These are phyloP conservation scores for Drosophila conformis DNA, from an alignment of 2,888 invertebrate genomes.

Conservation along the genomic window DNA sequence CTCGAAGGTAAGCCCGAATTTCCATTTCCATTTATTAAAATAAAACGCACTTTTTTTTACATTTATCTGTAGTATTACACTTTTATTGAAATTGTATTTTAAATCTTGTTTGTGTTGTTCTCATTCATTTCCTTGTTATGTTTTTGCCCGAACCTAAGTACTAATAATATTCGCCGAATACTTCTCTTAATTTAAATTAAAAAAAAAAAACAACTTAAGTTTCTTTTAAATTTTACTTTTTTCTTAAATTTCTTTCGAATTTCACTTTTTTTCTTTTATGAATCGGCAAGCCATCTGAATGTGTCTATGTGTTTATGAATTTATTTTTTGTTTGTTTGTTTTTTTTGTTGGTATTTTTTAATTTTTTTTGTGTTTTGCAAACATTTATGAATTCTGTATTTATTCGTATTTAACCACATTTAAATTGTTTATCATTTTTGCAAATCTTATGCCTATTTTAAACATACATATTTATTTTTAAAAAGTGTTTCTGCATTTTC, in stretches of 20 bases:
- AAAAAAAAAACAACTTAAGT: neutral
- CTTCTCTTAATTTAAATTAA: conserved; percentile 5
- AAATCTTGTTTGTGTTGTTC: conserved; percentile 10
- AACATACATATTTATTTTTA: conserved; percentile 59
- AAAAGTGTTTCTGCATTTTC: conserved; percentile 43
- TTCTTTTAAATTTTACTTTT: neutral
- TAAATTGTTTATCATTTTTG: conserved; percentile 57
- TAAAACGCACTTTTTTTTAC: neutral
- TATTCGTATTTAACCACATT: conserved; percentile 57
- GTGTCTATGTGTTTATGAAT: conserved; percentile 35
- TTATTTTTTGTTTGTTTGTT: neutral
- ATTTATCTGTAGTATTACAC: conserved; percentile 39
- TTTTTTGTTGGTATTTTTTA: neutral
- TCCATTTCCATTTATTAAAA: neutral
- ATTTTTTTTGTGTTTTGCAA: conserved; percentile 15
- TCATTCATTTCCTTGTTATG: conserved; percentile 6
- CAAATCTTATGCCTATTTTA: conserved; percentile 57
- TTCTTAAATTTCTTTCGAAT: neutral
- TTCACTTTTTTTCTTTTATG: neutral
- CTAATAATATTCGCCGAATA: conserved; percentile 4
- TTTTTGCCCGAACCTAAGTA: conserved; percentile 1
- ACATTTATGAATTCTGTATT: conserved; percentile 12
- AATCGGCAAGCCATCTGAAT: conserved; percentile 11
- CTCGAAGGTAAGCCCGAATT: neutral
- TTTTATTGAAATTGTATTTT: conserved; percentile 59